Conservation (phyloP, 1,140 invertebrate species). For the fruit fly (Drosophila melanogaster) region Release_6_plus_ISO1_MT NT_033779.5:17830501-17831000, state of each 20-base stretch:
- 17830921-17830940: constrained; percentile 77
- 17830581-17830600: too few species aligned
- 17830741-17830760: constrained; percentile 42
- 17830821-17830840: constrained; percentile 25
- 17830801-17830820: constrained; percentile 30
- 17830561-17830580: too few species aligned
- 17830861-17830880: constrained; percentile 68
- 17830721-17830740: constrained; percentile 23
- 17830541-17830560: too few species aligned
- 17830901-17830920: constrained; percentile 81
- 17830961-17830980: constrained; percentile 38
- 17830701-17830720: constrained; percentile 1
- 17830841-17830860: constrained; percentile 45
- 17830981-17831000: constrained; percentile 49
- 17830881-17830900: constrained; percentile 76
- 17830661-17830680: not conserved
- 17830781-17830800: not conserved
- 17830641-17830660: constrained; percentile 1
- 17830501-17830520: too few species aligned
- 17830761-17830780: constrained; percentile 35
- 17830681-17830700: constrained; percentile 26
- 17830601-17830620: not conserved
- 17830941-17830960: constrained; percentile 74
- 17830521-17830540: too few species aligned
- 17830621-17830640: not conserved